Conservation (phyloP, 2,113 vertebrate genomes). For the Sylvietta virens region DNA sequence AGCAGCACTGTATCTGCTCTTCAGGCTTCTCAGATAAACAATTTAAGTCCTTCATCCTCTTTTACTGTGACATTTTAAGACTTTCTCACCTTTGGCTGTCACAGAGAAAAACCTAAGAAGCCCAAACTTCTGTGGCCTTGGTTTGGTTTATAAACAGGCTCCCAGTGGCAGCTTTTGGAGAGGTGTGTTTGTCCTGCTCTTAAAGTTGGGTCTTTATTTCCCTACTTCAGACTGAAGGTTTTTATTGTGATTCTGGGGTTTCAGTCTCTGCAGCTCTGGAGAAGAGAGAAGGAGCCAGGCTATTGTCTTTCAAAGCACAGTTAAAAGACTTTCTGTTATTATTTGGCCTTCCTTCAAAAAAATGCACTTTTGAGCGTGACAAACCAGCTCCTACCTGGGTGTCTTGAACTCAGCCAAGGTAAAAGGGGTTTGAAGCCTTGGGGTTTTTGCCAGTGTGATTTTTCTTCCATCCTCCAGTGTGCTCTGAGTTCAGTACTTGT, state of each 20-base stretch:
- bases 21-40: background rate
- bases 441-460: background rate
- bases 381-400: background rate
- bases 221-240: background rate
- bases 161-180: background rate
- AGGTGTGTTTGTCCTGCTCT: background rate
- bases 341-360: slow-evolving; percentile 8
- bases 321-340: slow-evolving; percentile 4
- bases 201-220: background rate
- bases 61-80: background rate
- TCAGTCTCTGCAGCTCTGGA: background rate
- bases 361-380: background rate
- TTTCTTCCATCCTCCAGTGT: background rate
- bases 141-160: background rate
- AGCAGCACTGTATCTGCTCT: background rate
- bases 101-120: background rate
- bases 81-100: background rate
- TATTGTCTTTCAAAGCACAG: background rate
- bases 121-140: background rate
- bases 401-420: background rate
- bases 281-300: background rate
- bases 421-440: background rate
- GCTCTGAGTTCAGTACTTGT: background rate
- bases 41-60: background rate
- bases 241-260: background rate